Percentiles rank a stretch among this genome's conserved stretches.
Evolutionary conservation across 1,140 invertebrate genomes (phyloP).

Genomic region (Drosophila ohnishii): DNA sequence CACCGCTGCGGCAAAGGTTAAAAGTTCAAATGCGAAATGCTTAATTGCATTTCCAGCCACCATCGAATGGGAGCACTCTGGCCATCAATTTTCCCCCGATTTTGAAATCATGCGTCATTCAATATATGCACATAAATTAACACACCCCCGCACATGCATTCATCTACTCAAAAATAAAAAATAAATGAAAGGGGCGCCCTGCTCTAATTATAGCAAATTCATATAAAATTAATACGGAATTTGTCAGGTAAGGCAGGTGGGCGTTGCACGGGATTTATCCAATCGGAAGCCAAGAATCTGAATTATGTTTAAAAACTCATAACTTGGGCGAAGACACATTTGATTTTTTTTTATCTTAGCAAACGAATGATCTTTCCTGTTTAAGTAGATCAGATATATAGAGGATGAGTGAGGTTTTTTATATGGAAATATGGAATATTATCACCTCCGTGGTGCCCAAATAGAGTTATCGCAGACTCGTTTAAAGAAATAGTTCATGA

Average conservation of each 20-base stretch:
- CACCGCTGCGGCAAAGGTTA: constrained; percentile 46
- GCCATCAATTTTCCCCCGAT: constrained; percentile 20
- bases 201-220: constrained; percentile 39
- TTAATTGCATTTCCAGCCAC: constrained; percentile 55
- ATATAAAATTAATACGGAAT: constrained; percentile 56
- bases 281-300: constrained; percentile 15
- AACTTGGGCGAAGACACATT: constrained; percentile 18
- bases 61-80: constrained; percentile 9
- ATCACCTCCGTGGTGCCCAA: too few species aligned
- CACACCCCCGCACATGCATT: neutral
- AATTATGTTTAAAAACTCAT: constrained; percentile 47
- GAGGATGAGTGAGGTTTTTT: neutral
- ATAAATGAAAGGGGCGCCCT: neutral
- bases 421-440: neutral
- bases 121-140: constrained; percentile 21
- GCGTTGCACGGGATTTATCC: constrained; percentile 39
- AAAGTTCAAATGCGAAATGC: constrained; percentile 60
- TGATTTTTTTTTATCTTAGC: too few species aligned
- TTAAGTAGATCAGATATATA: neutral
- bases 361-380: neutral
- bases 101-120: constrained; percentile 17
- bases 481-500: too few species aligned
- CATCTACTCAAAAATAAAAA: neutral
- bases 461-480: too few species aligned
- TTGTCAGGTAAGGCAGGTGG: constrained; percentile 53